phyloP scores from a whole-genome alignment of 2,797 vertebrate species.

The Rhincodon typus region DNA sequence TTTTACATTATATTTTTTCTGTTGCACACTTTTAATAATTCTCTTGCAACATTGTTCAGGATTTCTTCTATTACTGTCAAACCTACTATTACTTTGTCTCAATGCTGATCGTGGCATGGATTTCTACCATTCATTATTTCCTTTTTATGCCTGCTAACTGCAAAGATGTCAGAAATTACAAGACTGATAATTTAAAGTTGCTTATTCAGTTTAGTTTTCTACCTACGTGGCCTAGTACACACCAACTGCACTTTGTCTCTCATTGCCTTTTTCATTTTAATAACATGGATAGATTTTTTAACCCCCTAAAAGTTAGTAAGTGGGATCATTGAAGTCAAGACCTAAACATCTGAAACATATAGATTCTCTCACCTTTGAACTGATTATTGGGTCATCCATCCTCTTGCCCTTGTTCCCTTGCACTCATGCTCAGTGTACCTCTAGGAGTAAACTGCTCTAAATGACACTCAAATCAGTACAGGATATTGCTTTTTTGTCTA shows the following conservation, averaged over 20 bases:
- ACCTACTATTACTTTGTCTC: not conserved
- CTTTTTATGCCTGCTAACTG: not conserved
- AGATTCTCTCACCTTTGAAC: not conserved
- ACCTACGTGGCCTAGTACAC: not conserved
- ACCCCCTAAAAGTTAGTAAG: not conserved
- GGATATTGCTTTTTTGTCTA: not conserved
- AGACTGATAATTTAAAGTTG: not conserved
- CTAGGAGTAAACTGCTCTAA: not conserved
- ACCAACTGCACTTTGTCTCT: not conserved
- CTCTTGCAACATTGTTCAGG: not conserved
- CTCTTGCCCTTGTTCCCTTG: not conserved
- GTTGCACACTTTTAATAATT: not conserved
- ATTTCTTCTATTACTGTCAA: not conserved
- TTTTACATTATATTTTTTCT: not conserved
- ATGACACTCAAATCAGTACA: not conserved
- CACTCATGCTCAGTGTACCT: not conserved
- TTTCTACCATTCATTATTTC: not conserved
- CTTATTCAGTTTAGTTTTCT: not conserved
- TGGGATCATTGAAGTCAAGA: not conserved
- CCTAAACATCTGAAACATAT: not conserved
- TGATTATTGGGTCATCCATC: not conserved
- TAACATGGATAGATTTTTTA: not conserved
- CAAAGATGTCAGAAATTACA: not conserved
- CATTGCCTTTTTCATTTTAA: not conserved
- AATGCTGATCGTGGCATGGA: no score